phyloP scores from a whole-genome alignment of 2,797 vertebrate genomes.

The Thripadectes ignobilis region DNA sequence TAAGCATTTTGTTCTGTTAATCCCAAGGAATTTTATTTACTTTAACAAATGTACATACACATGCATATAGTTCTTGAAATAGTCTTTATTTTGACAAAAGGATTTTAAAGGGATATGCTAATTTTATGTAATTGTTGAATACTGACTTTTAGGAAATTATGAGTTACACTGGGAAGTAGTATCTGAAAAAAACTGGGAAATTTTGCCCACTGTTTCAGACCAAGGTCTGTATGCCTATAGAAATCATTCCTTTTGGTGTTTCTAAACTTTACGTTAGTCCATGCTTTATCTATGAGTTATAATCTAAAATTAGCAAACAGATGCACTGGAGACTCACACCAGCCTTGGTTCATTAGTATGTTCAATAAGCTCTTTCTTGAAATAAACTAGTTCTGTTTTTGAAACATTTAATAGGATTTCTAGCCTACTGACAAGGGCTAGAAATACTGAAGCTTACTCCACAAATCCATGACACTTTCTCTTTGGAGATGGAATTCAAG shows the following conservation, averaged over 20 bases:
- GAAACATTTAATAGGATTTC: background rate
- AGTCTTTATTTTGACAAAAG: background rate
- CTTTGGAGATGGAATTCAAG: background rate
- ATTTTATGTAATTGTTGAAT: background rate
- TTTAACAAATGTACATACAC: background rate
- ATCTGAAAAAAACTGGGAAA: background rate
- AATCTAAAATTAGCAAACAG: background rate
- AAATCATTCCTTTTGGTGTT: background rate
- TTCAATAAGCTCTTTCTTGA: background rate
- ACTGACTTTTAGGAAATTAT: background rate
- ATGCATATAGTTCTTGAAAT: background rate
- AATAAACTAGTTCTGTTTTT: background rate
- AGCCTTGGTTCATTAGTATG: background rate
- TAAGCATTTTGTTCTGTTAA: background rate
- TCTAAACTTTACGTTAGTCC: background rate
- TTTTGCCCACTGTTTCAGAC: background rate
- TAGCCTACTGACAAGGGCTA: background rate
- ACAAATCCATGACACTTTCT: background rate
- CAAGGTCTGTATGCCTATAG: background rate
- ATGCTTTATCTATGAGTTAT: background rate
- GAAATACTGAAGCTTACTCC: background rate
- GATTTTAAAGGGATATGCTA: background rate
- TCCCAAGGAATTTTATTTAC: background rate
- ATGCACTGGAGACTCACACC: background rate
- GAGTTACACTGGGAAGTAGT: accelerated